These are phyloP conservation scores for Cheirogaleus major DNA, from an alignment of 2,797 vertebrate genomes.

Conservation along the genomic window DNA sequence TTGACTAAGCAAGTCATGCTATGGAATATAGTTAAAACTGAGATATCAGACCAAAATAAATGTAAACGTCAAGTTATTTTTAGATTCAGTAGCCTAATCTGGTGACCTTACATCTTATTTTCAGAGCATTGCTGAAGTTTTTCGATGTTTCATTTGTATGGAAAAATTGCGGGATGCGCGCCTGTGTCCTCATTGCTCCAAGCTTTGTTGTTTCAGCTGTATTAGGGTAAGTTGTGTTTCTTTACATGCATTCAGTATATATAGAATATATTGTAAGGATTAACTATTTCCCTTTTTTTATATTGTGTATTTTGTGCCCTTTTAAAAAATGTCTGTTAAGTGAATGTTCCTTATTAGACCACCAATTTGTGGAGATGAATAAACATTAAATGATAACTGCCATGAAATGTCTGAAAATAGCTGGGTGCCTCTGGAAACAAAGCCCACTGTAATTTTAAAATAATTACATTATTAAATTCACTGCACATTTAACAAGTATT, in stretches of 20 bases:
- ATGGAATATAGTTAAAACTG: neutral
- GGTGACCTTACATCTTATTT: slow-evolving; percentile 42
- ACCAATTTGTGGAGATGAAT: neutral
- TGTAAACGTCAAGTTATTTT: slow-evolving; percentile 21
- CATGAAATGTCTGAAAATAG: neutral
- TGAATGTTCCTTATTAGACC: neutral
- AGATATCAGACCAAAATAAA: neutral
- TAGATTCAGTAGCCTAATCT: slow-evolving; percentile 8
- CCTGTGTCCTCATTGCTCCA: slow-evolving; percentile 98
- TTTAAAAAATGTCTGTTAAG: neutral
- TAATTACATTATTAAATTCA: slow-evolving; percentile 6
- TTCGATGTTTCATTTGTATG: slow-evolving; percentile 99
- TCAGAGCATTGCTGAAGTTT: slow-evolving; percentile 98
- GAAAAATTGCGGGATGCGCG: slow-evolving; percentile 98
- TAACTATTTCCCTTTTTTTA: neutral
- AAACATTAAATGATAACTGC: neutral
- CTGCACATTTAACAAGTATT: neutral
- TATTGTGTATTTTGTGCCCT: neutral
- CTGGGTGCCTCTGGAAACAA: neutral
- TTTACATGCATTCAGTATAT: neutral
- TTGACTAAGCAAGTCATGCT: neutral
- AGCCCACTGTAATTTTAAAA: slow-evolving; percentile 26
- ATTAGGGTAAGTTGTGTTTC: slow-evolving; percentile 92
- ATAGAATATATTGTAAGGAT: neutral
- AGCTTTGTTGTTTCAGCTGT: slow-evolving; percentile 99